These are phyloP conservation scores for Drosophila multiciliata DNA, from an alignment of 2,888 invertebrate genomes.

Conservation along the genomic window DNA sequence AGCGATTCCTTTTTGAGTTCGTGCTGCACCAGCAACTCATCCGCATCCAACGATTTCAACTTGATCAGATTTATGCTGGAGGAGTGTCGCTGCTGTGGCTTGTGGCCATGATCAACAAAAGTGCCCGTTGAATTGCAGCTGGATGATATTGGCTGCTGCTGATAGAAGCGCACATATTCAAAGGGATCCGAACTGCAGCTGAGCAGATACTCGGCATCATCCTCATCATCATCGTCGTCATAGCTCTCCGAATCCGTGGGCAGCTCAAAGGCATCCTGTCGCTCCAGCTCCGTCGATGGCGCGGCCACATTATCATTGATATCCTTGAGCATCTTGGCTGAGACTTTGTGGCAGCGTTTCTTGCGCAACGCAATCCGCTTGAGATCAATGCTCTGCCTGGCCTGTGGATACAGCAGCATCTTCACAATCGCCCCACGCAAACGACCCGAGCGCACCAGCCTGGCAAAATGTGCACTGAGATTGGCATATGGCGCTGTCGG, in stretches of 20 bases:
- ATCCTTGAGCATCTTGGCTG: slow-evolving; percentile 84
- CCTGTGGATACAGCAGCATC: slow-evolving; percentile 89
- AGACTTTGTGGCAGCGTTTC: slow-evolving; percentile 83
- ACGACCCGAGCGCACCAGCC: slow-evolving; percentile 90
- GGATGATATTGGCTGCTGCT: slow-evolving; percentile 84
- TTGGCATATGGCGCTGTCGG: slow-evolving; percentile 91
- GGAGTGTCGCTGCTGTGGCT: slow-evolving; percentile 60
- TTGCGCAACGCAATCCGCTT: slow-evolving; percentile 86
- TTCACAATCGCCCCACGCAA: slow-evolving; percentile 90
- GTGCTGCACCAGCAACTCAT: slow-evolving; percentile 46
- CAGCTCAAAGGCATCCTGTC: slow-evolving; percentile 87
- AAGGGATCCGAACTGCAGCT: slow-evolving; percentile 87
- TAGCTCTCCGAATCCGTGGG: slow-evolving; percentile 85
- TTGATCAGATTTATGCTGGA: slow-evolving; percentile 83
- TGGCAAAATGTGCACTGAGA: slow-evolving; percentile 91
- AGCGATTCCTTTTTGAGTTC: slow-evolving; percentile 82
- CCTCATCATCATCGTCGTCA: slow-evolving; percentile 83
- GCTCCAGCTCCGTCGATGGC: slow-evolving; percentile 83
- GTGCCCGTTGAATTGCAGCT: slow-evolving; percentile 84
- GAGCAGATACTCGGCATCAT: slow-evolving; percentile 70
- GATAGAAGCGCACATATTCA: slow-evolving; percentile 89
- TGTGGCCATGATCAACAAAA: slow-evolving; percentile 85
- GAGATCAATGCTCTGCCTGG: slow-evolving; percentile 86
- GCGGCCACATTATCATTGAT: slow-evolving; percentile 71
- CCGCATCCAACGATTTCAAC: slow-evolving; percentile 71